phyloP scores from a whole-genome alignment of 2,797 vertebrate species.

The Micropoecilia bifurca region DNA sequence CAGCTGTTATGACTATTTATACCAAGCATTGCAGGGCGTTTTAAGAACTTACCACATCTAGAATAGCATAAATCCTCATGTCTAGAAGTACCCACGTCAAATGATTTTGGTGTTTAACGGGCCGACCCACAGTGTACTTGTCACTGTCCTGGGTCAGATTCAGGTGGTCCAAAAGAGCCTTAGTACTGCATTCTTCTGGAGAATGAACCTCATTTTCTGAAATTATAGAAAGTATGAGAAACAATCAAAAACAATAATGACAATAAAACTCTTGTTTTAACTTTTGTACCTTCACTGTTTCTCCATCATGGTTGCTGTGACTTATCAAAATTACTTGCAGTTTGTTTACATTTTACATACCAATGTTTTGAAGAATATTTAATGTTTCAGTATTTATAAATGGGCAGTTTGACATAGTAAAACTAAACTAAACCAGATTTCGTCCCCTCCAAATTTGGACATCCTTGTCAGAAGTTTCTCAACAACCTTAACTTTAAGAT shows the following conservation, averaged over 20 bases:
- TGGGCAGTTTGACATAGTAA: background rate
- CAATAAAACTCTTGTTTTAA: background rate
- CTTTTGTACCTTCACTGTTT: background rate
- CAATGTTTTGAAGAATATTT: background rate
- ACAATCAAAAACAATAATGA: background rate
- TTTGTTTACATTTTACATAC: background rate
- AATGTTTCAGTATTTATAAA: background rate
- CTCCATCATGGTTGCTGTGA: background rate
- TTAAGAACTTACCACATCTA: conserved; percentile 57
- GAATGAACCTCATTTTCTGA: background rate
- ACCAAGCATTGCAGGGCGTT: background rate
- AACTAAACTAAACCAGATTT: background rate
- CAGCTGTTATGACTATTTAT: background rate
- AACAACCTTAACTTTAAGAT: background rate
- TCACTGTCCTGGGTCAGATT: conserved; percentile 53
- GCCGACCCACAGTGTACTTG: conserved; percentile 49
- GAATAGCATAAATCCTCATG: conserved; percentile 53
- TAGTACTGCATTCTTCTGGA: conserved; percentile 51
- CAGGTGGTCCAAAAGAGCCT: conserved; percentile 59
- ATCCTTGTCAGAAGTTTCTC: background rate
- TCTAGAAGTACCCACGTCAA: conserved; percentile 44
- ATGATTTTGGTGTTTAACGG: conserved; percentile 52
- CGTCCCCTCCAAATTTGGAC: background rate
- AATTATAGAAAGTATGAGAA: conserved; percentile 3
- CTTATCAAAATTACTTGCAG: background rate